phyloP scores from a whole-genome alignment of 2,797 vertebrate species.

The Vireo griseus region DNA sequence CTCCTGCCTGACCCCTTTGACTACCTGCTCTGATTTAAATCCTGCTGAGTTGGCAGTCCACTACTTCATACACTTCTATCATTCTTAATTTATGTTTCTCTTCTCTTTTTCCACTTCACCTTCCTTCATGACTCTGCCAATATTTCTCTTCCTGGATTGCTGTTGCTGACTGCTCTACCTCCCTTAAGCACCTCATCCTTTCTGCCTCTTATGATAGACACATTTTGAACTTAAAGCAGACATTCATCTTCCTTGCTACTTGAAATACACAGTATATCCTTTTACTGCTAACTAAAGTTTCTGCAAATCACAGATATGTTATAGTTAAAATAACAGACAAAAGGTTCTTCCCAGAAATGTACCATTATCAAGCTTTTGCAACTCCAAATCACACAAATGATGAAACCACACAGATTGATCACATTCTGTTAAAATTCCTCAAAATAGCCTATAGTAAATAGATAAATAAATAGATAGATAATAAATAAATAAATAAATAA shows the following conservation, averaged over 20 bases:
- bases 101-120: background rate
- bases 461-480: too few relatives aligned
- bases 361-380: background rate
- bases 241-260: background rate
- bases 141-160: background rate
- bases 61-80: background rate
- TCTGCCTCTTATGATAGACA: background rate
- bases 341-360: background rate
- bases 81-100: background rate
- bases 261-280: background rate
- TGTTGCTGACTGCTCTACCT: background rate
- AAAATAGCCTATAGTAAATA: background rate
- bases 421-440: background rate
- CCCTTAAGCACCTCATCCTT: background rate
- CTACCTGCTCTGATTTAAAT: background rate
- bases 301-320: background rate
- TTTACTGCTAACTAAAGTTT: background rate
- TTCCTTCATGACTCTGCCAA: background rate
- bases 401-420: background rate
- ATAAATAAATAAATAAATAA: too few relatives aligned
- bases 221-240: background rate
- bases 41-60: background rate
- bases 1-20: background rate
- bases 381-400: background rate
- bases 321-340: background rate